Base-by-base conservation (phyloP, 2,113 vertebrate genomes). In the Paramormyrops kingsleyae region DNA sequence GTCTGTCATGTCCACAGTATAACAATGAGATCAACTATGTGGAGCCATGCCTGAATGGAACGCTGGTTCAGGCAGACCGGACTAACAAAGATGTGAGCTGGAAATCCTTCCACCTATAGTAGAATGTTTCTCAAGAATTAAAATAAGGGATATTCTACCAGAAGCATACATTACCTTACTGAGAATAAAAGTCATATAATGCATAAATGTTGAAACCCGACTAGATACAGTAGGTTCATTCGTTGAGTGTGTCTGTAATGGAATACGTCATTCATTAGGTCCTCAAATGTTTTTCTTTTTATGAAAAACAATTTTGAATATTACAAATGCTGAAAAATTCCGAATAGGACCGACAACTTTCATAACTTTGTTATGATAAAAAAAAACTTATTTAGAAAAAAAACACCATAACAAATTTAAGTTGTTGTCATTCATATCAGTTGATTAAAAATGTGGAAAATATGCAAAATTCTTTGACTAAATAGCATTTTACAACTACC, bases 11-110 rank as follows among this genome's bases (percentile, higher is more conserved):
- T 94, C 90, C 91, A 0, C 94, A 99, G 99, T 99, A 99, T 93
- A 99, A 99, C 39, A 97, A 99, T 95, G 97, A 99, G 90, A 96
- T 99, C 84, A 98, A 98, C 94, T 99, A 99, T 0, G 99, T 99
- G 90, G 99, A 99, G 92, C 98, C 99, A 0, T 99, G 99, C 93
- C 94, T 99, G 95, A 99, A 99, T 66, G 97, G 98, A 90, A 99
- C 98, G 0, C 93, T 99, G 94, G 98, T 99, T 87, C 97, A 99
- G 92, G 99, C 99, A 0, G 98, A 99, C 95, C 96, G 97, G 95
- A 96, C 97, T 91, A 99, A 99, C 92, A 99, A 99, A 95, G 97
- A 99, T 90, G 99, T 99, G 95, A 97, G 98, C 95, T 47, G 19
- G 39, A 15, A 83, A 13, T 19, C 17, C 21, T 84, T 47, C 19